Conservation (phyloP, 2,888 invertebrate species). For the Amphiduros pacificus region DNA sequence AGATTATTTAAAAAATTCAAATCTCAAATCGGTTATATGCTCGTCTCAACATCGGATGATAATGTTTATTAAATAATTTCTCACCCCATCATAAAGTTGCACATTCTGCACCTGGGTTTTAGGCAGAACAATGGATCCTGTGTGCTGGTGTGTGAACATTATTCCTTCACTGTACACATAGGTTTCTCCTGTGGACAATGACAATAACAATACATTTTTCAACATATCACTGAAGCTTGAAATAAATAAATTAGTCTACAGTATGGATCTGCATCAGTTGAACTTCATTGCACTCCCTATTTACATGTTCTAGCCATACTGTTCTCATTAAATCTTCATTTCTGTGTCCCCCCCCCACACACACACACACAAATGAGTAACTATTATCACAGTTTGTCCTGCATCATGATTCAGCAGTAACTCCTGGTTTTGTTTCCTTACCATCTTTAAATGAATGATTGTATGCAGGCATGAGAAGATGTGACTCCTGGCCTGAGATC, state of each 20-base stretch:
- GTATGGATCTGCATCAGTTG: too few species aligned
- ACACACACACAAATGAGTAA: background rate
- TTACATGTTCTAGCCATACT: too few species aligned
- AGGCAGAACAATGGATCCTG: conserved; percentile 41
- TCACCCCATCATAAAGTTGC: conserved; percentile 51
- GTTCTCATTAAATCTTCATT: too few species aligned
- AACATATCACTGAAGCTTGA: background rate
- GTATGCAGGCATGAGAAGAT: too few species aligned
- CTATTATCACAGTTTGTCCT: background rate
- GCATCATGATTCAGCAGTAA: too few species aligned
- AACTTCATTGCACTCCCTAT: too few species aligned
- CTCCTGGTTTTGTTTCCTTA: too few species aligned
- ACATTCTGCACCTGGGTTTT: conserved; percentile 36
- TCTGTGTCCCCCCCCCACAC: too few species aligned
- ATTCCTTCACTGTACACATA: conserved; percentile 45
- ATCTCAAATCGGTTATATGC: background rate
- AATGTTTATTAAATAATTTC: conserved; percentile 18
- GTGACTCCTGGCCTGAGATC: too few species aligned
- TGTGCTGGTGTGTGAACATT: conserved; percentile 35
- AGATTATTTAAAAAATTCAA: background rate
- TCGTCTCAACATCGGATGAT: background rate
- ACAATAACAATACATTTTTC: background rate
- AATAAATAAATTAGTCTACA: too few species aligned
- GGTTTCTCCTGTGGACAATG: conserved; percentile 37
- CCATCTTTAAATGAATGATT: too few species aligned